Conservation (phyloP, 2,113 vertebrate genomes). For the Scomber colias region DNA sequence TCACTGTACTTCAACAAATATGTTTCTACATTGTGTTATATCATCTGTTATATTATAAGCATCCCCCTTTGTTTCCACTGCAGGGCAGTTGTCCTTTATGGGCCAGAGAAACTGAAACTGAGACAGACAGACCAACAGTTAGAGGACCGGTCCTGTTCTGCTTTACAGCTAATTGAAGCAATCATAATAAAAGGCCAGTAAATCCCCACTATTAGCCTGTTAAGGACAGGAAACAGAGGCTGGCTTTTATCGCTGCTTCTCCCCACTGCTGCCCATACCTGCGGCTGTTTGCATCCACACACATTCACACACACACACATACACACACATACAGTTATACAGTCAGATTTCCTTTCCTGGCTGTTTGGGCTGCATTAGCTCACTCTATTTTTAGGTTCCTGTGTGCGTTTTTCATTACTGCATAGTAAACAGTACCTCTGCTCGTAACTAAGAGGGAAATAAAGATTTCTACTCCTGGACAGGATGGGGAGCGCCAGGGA, state of each 20-base stretch:
- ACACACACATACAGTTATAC: constrained; percentile 43
- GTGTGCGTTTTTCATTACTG: constrained; percentile 62
- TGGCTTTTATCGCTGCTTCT: constrained; percentile 66
- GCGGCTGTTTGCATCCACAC: constrained; percentile 29
- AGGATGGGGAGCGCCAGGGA: constrained; percentile 49
- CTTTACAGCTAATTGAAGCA: constrained; percentile 74
- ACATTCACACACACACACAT: constrained; percentile 42
- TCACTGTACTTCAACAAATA: not conserved
- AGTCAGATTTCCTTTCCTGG: constrained; percentile 52
- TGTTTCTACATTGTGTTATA: not conserved
- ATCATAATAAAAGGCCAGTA: constrained; percentile 80
- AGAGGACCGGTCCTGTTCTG: constrained; percentile 43
- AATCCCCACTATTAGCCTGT: constrained; percentile 75
- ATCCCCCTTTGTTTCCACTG: not conserved
- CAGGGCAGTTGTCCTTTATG: not conserved
- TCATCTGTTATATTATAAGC: constrained; percentile 6
- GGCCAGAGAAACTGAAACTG: constrained; percentile 19
- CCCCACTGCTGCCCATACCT: constrained; percentile 55
- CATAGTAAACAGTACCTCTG: constrained; percentile 62
- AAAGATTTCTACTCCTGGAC: constrained; percentile 53
- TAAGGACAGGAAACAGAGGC: constrained; percentile 79
- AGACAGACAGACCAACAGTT: constrained; percentile 46
- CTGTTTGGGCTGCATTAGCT: constrained; percentile 49
- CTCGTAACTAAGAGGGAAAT: constrained; percentile 57
- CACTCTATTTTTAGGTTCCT: constrained; percentile 67